Evolutionary conservation across 2,113 vertebrate species (phyloP), one percentile per base, ranked within the genome.

Genomic region (Centropristis striata): DNA sequence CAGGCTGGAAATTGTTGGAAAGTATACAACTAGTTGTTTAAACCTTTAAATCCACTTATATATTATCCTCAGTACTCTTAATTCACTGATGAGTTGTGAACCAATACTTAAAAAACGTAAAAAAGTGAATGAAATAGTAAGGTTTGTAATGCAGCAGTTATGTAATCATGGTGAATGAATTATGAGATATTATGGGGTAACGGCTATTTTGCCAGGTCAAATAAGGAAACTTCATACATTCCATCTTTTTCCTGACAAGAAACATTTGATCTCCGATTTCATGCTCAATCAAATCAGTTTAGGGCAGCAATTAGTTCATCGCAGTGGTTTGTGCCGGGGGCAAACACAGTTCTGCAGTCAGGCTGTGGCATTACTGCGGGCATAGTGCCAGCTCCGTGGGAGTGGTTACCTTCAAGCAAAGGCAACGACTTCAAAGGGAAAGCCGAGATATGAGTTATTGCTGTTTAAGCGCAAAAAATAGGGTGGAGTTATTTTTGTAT

Each of bases 201-300:
- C 8, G 4, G 20, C 2, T 21, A 5, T 49, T 77, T 55, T 54
- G 39, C 5, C 20, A 0, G 14, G 49, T 64, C 15, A 32, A 21
- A 37, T 37, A 28, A 47, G 4, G 20, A 44, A 55, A 61, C 51
- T 4, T 13, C 8, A 25, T 8, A 27, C 23, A 37, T 44, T 55
- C 25, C 20, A 18, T 51, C 4, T 14, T 36, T 21, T 55, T 49
- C n/a, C 14, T 25, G 14, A 71, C 9, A 20, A n/a, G 14, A 80
- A 77, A 21, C 9, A 64, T 72, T 60, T 70, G 46, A 73, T 85
- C 46, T 47, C 47, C 0, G 5, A 72, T 82, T 85, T 81, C 21
- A 77, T 50, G 78, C 76, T 75, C 57, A 82, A 58, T 90, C 75
- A 78, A 67, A 81, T 81, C 55, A 42, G 32, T 69, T 82, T 57